phyloP scores from a whole-genome alignment of 2,797 vertebrate species.

The Ptychobarbus kaznakovi region DNA sequence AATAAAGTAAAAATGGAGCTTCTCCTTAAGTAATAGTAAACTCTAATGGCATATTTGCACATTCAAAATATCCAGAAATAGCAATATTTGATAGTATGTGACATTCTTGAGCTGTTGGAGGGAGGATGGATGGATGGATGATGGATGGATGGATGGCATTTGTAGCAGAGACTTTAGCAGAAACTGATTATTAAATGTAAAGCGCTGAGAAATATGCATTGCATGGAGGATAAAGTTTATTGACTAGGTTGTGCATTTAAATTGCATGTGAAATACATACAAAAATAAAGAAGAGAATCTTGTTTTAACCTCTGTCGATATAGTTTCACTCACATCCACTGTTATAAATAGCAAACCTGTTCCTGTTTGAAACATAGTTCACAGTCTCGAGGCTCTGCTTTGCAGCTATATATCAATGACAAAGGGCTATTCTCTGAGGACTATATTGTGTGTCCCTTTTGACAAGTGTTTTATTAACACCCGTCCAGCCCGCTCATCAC shows the following conservation, averaged over 20 bases:
- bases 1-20: neutral
- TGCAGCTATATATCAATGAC: neutral
- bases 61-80: neutral
- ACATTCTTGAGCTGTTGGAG: neutral
- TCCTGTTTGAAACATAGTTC: neutral
- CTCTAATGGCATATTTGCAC: neutral
- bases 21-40: neutral
- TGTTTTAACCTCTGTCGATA: neutral
- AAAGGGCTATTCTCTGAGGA: conserved; percentile 9
- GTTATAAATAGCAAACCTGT: neutral
- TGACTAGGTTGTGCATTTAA: neutral
- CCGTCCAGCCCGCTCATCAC: conserved; percentile 4
- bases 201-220: neutral
- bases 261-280: neutral
- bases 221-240: neutral
- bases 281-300: neutral
- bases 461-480: conserved; percentile 21
- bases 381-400: neutral
- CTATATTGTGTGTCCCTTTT: conserved; percentile 3
- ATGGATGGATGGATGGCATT: neutral
- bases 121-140: neutral
- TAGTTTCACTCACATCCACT: neutral
- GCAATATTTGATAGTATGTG: neutral
- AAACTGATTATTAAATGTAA: neutral
- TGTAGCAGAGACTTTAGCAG: neutral